Base-by-base conservation (phyloP, 2,888 invertebrate species). In the Tuta absoluta region DNA sequence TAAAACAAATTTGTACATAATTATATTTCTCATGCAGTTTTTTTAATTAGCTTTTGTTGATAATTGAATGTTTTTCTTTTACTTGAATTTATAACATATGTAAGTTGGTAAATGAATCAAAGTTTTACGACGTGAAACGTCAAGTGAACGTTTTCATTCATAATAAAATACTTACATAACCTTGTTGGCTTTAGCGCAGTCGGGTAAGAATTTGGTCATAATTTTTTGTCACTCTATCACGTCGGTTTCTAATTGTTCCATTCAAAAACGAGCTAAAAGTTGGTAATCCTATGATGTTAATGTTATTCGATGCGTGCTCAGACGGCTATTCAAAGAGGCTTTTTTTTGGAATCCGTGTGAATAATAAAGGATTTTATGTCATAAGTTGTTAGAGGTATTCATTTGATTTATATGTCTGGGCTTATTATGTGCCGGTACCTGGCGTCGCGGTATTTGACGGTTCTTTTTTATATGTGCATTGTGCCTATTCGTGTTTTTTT, bases 321-420 rank as follows among this genome's bases (percentile, higher is more conserved):
- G 66, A 67, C 67, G 68, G 67, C 68, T 48, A 63, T 60, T 53
- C 65, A 63, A 57, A 63, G 56, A 49, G 59, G 70, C 63, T 72
- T 77, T 80, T 77, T 80, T 84, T 83, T 82, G 79, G 72, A 75
- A 72, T 68, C 65, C 78, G 81, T 81, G 84, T 85, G 87, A 86
- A 87, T 87, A 85, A 85, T 85, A 89, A 87, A 87, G 84, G 82
- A 86, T 81, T 89, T 87, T 83, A 85, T 87, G 87, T 88, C 89
- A 89, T 86, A 85, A 86, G 87, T 81, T 84, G 84, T 87, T 86
- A 84, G 80, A 77, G 79, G 71, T 75, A 71, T 73, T 75, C 73
- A 72, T 82, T 85, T 90, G 89, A 88, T 87, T 88, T 88, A 87
- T 88, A 79, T 70, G 81, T 80, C 81, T 80, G 79, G 75, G 76